Conservation (phyloP, 2,113 vertebrate species). For the pig (Sus scrofa) region T2T-Sscrofa CM000818.6:58613501-58614000, state of each 20-base stretch:
- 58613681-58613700: too few species aligned
- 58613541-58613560: not conserved
- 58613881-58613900: conserved; percentile 2
- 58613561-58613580: not conserved
- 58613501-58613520: conserved; percentile 30
- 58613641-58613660: not conserved
- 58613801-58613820: not conserved
- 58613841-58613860: not conserved
- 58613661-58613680: too few species aligned
- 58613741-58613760: too few species aligned
- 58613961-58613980: not conserved
- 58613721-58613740: too few species aligned
- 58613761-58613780: not conserved
- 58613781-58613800: not conserved
- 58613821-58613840: not conserved
- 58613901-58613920: conserved; percentile 10
- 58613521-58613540: conserved; percentile 15
- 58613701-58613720: too few species aligned
- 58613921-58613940: not conserved
- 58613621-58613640: not conserved
- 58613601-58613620: not conserved
- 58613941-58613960: conserved; percentile 2
- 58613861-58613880: not conserved
- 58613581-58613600: not conserved
- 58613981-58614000: not conserved